Base-by-base conservation (phyloP, 2,888 invertebrate species). In the Teleogryllus oceanicus region DNA sequence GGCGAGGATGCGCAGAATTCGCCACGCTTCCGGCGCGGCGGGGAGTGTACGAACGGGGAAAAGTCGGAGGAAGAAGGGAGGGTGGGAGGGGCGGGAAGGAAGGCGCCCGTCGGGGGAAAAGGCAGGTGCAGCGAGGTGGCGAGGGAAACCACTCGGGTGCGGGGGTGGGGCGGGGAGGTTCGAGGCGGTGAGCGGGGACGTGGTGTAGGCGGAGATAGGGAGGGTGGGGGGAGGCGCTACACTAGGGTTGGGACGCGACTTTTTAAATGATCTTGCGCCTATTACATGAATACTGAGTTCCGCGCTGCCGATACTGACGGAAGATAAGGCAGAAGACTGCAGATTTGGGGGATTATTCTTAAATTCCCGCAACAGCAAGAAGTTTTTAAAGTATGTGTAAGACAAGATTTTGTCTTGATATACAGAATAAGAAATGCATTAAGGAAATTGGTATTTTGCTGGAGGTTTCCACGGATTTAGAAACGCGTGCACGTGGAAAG, bases 261-360 rank as follows among this genome's bases (percentile, higher is more conserved):
- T 76, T 76, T 21, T 76, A 24, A 76, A 76, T 76, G 37, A 24
- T 20, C 21, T 76, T 37, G 49, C 77, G 49, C 37, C 18, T 77
- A 37, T 77, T 62, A 62, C 62, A 62, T 62, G 62, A 62, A 62
- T 62, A 62, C 62, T 62, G 62, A 62, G 62, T 62, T 62, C 62
- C 62, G 62, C 62, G n/a, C 62, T 62, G 62, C 62, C 62, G 62
- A 62, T 62, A 62, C 62, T n/a, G 62, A 62, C 62, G 62, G 37
- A 62, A 62, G 62, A 62, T 62, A 62, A 62, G 16, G n/a, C 62
- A n/a, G 62, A n/a, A 62, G n/a, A n/a, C 13, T 18, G 62, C 62
- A 18, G 62, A 62, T 62, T 62, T 62, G 62, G 62, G 62, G 62
- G 62, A 62, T 62, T 62, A 62, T 62, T 62, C n/a, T 62, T 62